Base-by-base conservation (phyloP, 1,140 invertebrate species). In the Hirudo medicinalis region DNA sequence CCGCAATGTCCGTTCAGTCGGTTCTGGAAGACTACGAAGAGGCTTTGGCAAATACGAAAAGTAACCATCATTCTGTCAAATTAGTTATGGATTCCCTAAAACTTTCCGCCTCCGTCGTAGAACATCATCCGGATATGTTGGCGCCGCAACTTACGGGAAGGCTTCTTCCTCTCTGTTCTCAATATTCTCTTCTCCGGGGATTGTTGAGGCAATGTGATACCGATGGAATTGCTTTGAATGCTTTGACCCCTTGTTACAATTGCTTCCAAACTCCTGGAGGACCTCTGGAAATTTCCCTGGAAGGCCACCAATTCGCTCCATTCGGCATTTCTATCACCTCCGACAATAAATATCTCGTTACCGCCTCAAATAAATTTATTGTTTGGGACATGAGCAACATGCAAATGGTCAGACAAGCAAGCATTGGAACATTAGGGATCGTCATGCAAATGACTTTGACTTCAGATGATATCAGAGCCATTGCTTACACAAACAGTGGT, bases 301-400 rank as follows among this genome's bases (percentile, higher is more conserved):
- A 98, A 84, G 94, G 93, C 2, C 94, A 98, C 84, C 92, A 94
- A 77, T 98, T 97, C 82, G 94, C 94, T 0, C 92, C 97, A 0
- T 97, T 97, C 82, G 93, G 90, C 17, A 93, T 97, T 76, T 89
- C 88, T 63, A 81, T 97, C 15, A 96, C 92, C 0, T 89, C 90
- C 0, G 93, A 97, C 83, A 90, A 89, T 72, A 88, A 92, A 66
- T 94, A 95, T 81, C 88, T 98, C 60, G 90, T 97, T 0, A 95
- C 94, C 9, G 92, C 96, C 77, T 97, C 94, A 2, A 98, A 97
- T 78, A 88, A 91, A 78, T 93, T 99, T 75, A 93, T 99, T 72
- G 96, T 95, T 20, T 98, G 94, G 89, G 94, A 99, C 83, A 82
- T 97, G 19, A 72, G 72, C 36, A 80, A 78, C 4, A 80, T 79